Percentiles rank a stretch among this genome's conserved stretches.
Conservation (phyloP, 2,888 invertebrate genomes). For the Thelaira solivaga region DNA sequence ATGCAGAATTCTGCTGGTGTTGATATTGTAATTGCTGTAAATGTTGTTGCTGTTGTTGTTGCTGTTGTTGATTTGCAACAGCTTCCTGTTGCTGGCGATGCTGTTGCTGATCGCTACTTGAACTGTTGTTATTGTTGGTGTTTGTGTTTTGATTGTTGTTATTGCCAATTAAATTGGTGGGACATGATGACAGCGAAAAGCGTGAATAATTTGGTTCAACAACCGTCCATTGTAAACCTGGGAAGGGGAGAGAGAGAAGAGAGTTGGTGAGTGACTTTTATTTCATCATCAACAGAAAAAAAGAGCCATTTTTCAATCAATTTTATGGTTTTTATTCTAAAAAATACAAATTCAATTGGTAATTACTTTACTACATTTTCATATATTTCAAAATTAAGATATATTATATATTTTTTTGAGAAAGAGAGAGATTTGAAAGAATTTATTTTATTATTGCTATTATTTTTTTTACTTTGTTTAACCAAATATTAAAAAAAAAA, state of each 20-base stretch:
- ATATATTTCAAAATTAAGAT: conserved; percentile 17
- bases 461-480: conserved; percentile 6
- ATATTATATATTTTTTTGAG: conserved; percentile 46
- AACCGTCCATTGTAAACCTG: conserved; percentile 92
- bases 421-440: conserved; percentile 59
- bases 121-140: conserved; percentile 69
- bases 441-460: not conserved
- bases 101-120: conserved; percentile 70
- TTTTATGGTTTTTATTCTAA: conserved; percentile 36
- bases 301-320: conserved; percentile 68
- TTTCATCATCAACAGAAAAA: conserved; percentile 60
- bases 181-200: conserved; percentile 84
- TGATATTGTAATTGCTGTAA: conserved; percentile 68
- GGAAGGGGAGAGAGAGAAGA: conserved; percentile 78
- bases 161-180: conserved; percentile 78
- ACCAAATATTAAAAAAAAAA: conserved; percentile 55
- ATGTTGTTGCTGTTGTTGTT: conserved; percentile 71
- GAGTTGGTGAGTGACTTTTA: conserved; percentile 70
- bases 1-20: conserved; percentile 69
- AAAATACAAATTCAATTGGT: conserved; percentile 22
- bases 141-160: conserved; percentile 68
- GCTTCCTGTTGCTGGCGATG: conserved; percentile 65
- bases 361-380: conserved; percentile 48
- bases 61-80: conserved; percentile 63
- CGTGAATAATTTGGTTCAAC: conserved; percentile 89